These are phyloP conservation scores for Philhelius pedissequus DNA, from an alignment of 2,888 invertebrate species.

Conservation along the genomic window DNA sequence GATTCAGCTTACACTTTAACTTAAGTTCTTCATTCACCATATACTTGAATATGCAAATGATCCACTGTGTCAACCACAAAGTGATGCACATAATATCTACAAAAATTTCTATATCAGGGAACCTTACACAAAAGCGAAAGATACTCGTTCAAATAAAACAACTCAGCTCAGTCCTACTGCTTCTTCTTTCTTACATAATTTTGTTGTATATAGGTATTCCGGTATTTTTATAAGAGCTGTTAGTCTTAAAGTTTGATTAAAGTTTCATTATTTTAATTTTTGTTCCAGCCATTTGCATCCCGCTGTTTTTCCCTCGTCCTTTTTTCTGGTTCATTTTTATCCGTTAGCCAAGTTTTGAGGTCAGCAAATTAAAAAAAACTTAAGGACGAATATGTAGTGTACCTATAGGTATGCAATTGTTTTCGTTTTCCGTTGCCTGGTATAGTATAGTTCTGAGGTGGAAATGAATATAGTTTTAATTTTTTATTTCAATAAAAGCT, in stretches of 20 bases:
- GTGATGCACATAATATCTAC: neutral
- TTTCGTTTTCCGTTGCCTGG: too few species aligned
- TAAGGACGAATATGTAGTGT: too few species aligned
- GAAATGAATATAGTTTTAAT: too few species aligned
- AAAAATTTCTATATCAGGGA: neutral
- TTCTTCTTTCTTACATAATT: neutral
- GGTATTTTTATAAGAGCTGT: neutral
- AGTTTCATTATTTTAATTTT: slow-evolving; percentile 2
- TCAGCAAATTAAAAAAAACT: neutral
- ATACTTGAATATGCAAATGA: slow-evolving; percentile 18
- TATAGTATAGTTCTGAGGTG: too few species aligned
- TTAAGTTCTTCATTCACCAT: neutral
- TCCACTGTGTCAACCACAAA: slow-evolving; percentile 6
- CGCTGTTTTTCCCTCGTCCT: neutral
- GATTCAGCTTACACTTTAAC: neutral
- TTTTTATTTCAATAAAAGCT: too few species aligned
- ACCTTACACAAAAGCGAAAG: neutral
- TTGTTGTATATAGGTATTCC: neutral
- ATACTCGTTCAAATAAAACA: neutral
- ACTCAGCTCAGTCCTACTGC: neutral
- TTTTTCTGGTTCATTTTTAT: neutral
- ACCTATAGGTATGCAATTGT: too few species aligned
- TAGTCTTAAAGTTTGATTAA: slow-evolving; percentile 14
- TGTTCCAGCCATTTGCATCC: neutral
- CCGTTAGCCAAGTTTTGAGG: neutral